phyloP scores from a whole-genome alignment of 2,797 vertebrate species.

The Nasua narica region DNA sequence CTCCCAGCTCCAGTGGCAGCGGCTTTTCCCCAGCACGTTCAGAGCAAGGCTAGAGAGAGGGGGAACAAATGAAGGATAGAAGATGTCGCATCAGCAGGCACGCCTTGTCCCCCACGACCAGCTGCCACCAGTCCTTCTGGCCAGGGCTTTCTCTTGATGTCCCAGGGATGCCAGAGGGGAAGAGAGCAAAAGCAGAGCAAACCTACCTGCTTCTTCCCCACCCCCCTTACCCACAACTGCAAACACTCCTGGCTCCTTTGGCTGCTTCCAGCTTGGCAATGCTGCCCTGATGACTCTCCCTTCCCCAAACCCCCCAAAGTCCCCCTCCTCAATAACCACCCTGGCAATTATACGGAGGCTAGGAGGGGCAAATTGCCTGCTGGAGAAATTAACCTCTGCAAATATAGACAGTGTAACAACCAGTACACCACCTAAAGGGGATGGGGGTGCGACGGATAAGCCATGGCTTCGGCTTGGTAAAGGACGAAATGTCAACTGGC shows the following conservation, averaged over 20 bases:
- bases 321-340: constrained; percentile 72
- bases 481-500: constrained; percentile 67
- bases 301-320: not conserved
- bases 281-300: constrained; percentile 18
- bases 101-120: not conserved
- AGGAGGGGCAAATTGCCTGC: constrained; percentile 55
- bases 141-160: constrained; percentile 61
- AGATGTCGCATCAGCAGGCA: not conserved
- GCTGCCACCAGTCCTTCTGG: not conserved
- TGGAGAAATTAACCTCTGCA: constrained; percentile 49
- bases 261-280: constrained; percentile 65
- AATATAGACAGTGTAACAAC: not conserved
- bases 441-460: not conserved
- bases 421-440: not conserved
- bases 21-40: constrained; percentile 53
- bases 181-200: constrained; percentile 57
- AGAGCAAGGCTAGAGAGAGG: constrained; percentile 28
- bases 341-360: constrained; percentile 61
- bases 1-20: constrained; percentile 67
- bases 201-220: constrained; percentile 74
- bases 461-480: constrained; percentile 37
- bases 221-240: constrained; percentile 67
- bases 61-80: constrained; percentile 18
- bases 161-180: constrained; percentile 63
- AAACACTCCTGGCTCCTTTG: constrained; percentile 15